These are phyloP conservation scores for Chascanopsetta lugubris DNA, from an alignment of 2,113 vertebrate genomes.

Conservation along the genomic window DNA sequence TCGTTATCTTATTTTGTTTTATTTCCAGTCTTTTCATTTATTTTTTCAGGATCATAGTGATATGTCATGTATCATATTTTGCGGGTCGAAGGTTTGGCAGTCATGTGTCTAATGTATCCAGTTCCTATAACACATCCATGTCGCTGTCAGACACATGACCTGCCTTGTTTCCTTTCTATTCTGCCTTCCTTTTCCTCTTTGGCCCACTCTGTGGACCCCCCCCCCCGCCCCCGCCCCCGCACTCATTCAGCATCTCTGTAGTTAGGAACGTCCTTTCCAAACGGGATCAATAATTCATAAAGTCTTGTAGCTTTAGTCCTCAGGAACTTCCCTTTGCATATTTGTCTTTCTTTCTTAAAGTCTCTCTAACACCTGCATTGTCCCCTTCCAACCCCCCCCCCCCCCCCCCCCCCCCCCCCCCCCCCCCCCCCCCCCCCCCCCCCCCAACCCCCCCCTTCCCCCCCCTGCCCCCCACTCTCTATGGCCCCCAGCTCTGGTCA, in stretches of 20 bases:
- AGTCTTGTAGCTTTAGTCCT: slow-evolving; percentile 22
- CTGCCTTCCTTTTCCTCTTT: slow-evolving; percentile 12
- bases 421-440: slow-evolving; percentile 11
- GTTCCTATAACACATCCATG: too few relatives aligned
- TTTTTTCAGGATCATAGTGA: too few relatives aligned
- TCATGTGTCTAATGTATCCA: too few relatives aligned
- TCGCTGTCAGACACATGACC: not conserved
- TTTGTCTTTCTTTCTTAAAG: not conserved
- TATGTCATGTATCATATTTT: too few relatives aligned
- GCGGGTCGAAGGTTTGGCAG: too few relatives aligned
- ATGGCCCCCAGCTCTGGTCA: slow-evolving; percentile 24
- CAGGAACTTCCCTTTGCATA: slow-evolving; percentile 15
- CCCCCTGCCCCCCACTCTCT: slow-evolving; percentile 3
- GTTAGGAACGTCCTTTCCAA: slow-evolving; percentile 33
- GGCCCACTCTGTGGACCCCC: not conserved
- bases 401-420: slow-evolving; percentile 13
- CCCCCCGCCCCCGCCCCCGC: too few relatives aligned
- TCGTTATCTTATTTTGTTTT: too few relatives aligned
- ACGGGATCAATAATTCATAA: slow-evolving; percentile 42
- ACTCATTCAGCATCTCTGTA: slow-evolving; percentile 14
- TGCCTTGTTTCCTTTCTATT: slow-evolving; percentile 23
- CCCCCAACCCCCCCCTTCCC: slow-evolving; percentile 12
- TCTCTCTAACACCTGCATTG: slow-evolving; percentile 16
- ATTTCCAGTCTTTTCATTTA: too few relatives aligned
- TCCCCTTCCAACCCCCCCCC: slow-evolving; percentile 12